Conservation (phyloP, 2,797 vertebrate species). For the Melanitta fusca region DNA sequence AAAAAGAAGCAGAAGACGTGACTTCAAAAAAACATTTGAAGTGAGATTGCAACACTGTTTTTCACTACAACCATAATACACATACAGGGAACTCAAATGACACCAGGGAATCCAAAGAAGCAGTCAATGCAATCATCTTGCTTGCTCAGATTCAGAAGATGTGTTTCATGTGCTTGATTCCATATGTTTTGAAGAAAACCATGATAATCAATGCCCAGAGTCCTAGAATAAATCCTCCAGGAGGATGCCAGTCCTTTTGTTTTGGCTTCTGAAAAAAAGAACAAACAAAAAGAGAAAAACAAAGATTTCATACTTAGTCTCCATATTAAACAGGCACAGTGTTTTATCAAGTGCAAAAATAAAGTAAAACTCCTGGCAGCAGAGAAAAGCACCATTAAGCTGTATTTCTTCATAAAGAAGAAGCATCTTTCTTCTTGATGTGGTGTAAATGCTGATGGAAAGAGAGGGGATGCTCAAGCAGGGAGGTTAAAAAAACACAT, state of each 20-base stretch:
- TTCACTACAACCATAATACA: neutral
- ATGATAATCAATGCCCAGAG: slow-evolving; percentile 96
- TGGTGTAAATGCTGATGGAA: neutral
- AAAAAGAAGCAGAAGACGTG: neutral
- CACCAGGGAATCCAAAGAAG: neutral
- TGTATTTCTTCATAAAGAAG: neutral
- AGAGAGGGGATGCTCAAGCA: neutral
- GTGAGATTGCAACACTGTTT: neutral
- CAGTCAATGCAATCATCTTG: neutral
- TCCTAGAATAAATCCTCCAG: slow-evolving; percentile 97
- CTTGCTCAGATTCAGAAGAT: slow-evolving; percentile 85
- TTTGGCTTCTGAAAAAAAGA: slow-evolving; percentile 89
- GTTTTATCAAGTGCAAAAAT: neutral
- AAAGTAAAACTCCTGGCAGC: neutral
- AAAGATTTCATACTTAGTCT: neutral
- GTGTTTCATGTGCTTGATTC: slow-evolving; percentile 96
- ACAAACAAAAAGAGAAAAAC: neutral
- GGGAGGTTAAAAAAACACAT: neutral
- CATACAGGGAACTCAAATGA: neutral
- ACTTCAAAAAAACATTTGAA: neutral
- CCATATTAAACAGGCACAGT: neutral
- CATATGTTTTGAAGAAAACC: slow-evolving; percentile 97
- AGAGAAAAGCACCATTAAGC: neutral
- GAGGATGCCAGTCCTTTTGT: slow-evolving; percentile 96
- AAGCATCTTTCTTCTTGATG: neutral